Base-by-base conservation (phyloP, 1,140 invertebrate genomes). In the Chlorops oryzae region DNA sequence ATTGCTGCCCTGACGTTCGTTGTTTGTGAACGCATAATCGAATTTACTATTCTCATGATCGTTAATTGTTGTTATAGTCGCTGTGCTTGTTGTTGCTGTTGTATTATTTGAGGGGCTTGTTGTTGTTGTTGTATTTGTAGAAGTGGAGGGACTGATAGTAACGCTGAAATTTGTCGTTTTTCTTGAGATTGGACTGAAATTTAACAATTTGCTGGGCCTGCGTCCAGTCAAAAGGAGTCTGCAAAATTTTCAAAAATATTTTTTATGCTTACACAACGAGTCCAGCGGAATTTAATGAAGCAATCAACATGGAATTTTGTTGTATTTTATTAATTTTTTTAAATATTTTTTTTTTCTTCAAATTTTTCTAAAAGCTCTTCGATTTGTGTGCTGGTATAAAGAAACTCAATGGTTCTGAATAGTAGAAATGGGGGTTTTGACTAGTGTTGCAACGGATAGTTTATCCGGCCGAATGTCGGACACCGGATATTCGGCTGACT, bases 151-250 rank as follows among this genome's bases (percentile, higher is more conserved):
- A n/a, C n/a, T n/a, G n/a, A n/a, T n/a, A n/a, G n/a, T n/a, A n/a
- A n/a, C n/a, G n/a, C n/a, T n/a, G n/a, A n/a, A n/a, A n/a, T n/a
- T 45, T 45, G 32, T 6, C 23, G 13, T 51, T 51, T 47, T 45
- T 51, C 34, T 35, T 27, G 44, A 32, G 23, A 51, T 57, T 54
- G 67, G 61, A 59, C 59, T 70, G 59, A 59, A 59, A 56, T 65
- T 62, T 51, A 70, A 59, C 52, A 70, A 54, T 65, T 58, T 64
- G 70, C 67, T 70, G 40, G 67, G 67, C 47, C 67, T 66, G 56
- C 67, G 67, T 57, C 67, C 67, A 54, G 64, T 70, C 48, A 60
- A 55, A 57, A 70, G 59, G 24, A 70, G 67, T 61, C 67, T 70
- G 65, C 39, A 65, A 43, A 51, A 27, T n/a, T n/a, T n/a, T n/a